Evolutionary conservation across 1,140 invertebrate species (phyloP).

Genomic region (Drosophila sulfurigaster): DNA sequence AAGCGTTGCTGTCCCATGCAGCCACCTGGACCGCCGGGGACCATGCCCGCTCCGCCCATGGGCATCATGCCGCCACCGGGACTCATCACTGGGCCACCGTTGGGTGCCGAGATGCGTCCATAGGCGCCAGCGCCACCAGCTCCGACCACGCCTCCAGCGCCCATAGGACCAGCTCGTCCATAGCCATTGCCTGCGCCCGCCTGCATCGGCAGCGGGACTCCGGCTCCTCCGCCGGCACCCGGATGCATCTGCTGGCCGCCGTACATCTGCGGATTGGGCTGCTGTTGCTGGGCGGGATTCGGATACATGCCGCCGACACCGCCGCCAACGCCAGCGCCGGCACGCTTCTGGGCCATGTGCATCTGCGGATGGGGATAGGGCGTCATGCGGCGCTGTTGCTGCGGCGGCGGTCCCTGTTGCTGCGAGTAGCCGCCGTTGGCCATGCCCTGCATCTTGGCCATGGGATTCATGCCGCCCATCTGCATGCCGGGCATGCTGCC

Average conservation of each 20-base stretch:
- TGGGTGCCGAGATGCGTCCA: constrained; percentile 77
- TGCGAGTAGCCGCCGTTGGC: constrained; percentile 84
- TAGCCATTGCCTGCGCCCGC: constrained; percentile 73
- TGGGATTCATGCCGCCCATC: constrained; percentile 85
- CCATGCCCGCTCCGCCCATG: constrained; percentile 79
- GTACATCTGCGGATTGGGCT: constrained; percentile 83
- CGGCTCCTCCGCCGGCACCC: constrained; percentile 84
- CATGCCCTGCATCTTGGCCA: constrained; percentile 85
- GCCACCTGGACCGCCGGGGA: constrained; percentile 71
- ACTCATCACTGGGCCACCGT: constrained; percentile 70
- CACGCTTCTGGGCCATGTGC: constrained; percentile 91
- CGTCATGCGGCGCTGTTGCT: constrained; percentile 88
- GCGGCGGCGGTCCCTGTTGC: constrained; percentile 65
- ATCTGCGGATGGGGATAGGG: constrained; percentile 93
- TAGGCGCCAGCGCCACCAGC: constrained; percentile 55
- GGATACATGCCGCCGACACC: constrained; percentile 72
- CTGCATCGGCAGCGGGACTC: constrained; percentile 82
- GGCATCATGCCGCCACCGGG: constrained; percentile 62
- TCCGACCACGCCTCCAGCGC: constrained; percentile 53
- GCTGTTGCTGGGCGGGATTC: constrained; percentile 70
- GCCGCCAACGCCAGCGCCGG: constrained; percentile 54
- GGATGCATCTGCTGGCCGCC: constrained; percentile 84
- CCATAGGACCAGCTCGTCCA: constrained; percentile 82
- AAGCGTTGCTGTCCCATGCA: constrained; percentile 79
- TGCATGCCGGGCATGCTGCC: constrained; percentile 72